These are phyloP conservation scores for Rotaria magnacalcarata DNA, from an alignment of 2,888 invertebrate species.

Conservation along the genomic window DNA sequence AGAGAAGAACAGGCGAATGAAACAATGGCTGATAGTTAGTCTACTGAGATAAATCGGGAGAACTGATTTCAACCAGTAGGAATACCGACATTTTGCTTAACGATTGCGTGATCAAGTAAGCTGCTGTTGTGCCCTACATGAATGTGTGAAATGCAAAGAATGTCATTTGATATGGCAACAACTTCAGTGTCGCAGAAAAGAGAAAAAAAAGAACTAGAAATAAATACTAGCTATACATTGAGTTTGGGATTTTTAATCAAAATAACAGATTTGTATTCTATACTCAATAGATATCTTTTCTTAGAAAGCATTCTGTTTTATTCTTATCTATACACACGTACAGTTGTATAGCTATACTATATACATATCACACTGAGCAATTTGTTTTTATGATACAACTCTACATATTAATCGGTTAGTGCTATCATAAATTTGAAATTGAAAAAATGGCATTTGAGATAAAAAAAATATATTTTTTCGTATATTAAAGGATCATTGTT, in stretches of 20 bases:
- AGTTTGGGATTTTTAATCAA: neutral
- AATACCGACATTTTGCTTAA: neutral
- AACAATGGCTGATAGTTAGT: neutral
- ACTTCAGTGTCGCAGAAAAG: neutral
- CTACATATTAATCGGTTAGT: neutral
- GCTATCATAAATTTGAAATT: neutral
- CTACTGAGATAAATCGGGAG: neutral
- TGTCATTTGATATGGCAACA: neutral
- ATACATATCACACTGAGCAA: neutral
- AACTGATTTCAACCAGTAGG: neutral
- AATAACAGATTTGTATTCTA: neutral
- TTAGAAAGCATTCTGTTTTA: neutral
- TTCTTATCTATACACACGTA: neutral
- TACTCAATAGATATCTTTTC: neutral
- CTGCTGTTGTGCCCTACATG: neutral
- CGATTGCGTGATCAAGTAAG: neutral
- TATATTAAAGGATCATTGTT: too few relatives aligned
- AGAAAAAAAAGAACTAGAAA: neutral
- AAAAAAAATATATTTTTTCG: too few relatives aligned
- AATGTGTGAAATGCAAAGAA: neutral
- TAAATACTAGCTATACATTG: neutral
- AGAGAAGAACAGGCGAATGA: slow-evolving; percentile 21
- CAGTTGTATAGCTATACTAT: too few relatives aligned
- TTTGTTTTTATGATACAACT: too few relatives aligned
- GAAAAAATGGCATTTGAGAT: neutral